Conservation (phyloP, 2,888 invertebrate genomes). For the Acrocyrtus sp. region DNA sequence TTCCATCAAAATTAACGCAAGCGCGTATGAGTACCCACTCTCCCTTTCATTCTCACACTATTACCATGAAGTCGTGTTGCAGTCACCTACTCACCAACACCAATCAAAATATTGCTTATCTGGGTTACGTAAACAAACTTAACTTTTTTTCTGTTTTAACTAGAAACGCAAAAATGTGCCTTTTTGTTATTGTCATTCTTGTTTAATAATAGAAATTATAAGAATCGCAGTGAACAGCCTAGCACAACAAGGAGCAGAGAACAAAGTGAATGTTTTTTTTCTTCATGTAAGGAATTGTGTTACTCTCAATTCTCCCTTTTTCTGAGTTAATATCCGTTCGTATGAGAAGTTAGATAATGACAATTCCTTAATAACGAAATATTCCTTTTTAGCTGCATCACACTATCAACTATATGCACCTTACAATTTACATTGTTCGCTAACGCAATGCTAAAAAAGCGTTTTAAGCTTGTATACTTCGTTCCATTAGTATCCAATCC, state of each 20-base stretch:
- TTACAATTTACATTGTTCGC: slow-evolving; percentile 8
- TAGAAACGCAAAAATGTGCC: no score
- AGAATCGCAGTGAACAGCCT: no score
- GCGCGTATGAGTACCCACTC: no score
- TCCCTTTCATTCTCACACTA: no score
- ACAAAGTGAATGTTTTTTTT: slow-evolving; percentile 34
- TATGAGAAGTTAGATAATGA: slow-evolving; percentile 49
- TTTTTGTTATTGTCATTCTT: slow-evolving; percentile 14
- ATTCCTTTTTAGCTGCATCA: no score
- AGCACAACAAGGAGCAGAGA: slow-evolving; percentile 1
- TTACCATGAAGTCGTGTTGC: no score
- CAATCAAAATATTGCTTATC: slow-evolving; percentile 13
- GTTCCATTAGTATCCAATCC: not conserved
- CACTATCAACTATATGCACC: no score
- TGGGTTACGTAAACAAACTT: slow-evolving; percentile 39
- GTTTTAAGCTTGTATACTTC: not conserved
- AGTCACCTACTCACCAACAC: slow-evolving; percentile 23
- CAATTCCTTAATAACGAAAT: slow-evolving; percentile 45
- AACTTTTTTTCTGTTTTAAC: not conserved
- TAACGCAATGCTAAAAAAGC: not conserved
- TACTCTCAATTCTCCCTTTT: slow-evolving; percentile 38
- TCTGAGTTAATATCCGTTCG: slow-evolving; percentile 45
- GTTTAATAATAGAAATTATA: not conserved
- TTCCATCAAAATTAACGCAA: no score
- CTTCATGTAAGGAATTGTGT: slow-evolving; percentile 16